These are phyloP conservation scores for Sarcophaga variegata DNA, from an alignment of 2,888 invertebrate genomes.

Conservation along the genomic window DNA sequence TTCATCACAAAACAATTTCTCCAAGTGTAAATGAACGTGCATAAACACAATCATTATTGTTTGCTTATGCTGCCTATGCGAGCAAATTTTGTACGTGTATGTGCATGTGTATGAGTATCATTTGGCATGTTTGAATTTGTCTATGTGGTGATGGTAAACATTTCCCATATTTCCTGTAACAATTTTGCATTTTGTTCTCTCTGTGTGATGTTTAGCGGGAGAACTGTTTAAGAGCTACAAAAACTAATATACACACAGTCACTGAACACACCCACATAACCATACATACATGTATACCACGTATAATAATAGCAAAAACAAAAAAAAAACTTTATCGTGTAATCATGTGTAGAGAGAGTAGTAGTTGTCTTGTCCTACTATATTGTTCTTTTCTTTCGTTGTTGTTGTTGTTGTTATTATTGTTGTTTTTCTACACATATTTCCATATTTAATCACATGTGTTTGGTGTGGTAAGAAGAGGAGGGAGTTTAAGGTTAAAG, in stretches of 20 bases:
- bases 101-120: background rate
- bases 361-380: slow-evolving; percentile 27
- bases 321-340: slow-evolving; percentile 29
- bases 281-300: background rate
- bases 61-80: background rate
- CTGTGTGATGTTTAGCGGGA: slow-evolving; percentile 48
- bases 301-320: background rate
- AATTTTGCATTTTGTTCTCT: slow-evolving; percentile 58
- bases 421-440: background rate
- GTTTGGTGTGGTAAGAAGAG: background rate
- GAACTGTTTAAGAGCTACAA: slow-evolving; percentile 55
- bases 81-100: background rate
- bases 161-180: slow-evolving; percentile 55
- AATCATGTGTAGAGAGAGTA: slow-evolving; percentile 4
- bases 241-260: slow-evolving; percentile 18
- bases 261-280: background rate
- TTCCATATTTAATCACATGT: background rate
- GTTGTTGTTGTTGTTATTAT: slow-evolving; percentile 15
- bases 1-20: background rate
- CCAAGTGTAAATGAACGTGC: background rate
- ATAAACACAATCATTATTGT: background rate
- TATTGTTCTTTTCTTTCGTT: slow-evolving; percentile 1
- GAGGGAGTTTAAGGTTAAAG: background rate
- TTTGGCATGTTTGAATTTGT: background rate
- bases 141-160: slow-evolving; percentile 16